Conservation (phyloP, 2,113 vertebrate genomes). For the Syngnathoides biaculeatus region DNA sequence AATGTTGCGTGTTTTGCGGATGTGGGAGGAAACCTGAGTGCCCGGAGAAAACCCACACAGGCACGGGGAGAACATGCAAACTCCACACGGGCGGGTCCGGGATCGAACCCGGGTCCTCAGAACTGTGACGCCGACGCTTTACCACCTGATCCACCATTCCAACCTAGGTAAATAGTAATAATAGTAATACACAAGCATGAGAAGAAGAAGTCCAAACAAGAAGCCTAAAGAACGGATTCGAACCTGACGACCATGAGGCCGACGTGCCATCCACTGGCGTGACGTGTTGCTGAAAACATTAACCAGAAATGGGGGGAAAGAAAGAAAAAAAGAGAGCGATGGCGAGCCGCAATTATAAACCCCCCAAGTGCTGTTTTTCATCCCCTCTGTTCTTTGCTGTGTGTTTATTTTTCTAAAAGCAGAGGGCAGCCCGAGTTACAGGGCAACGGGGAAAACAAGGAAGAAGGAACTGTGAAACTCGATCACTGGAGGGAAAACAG, state of each 20-base stretch:
- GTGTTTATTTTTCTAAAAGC: constrained; percentile 4
- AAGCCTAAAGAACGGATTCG: not conserved
- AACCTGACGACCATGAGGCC: not conserved
- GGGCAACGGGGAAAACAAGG: not conserved
- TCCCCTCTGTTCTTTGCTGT: constrained; percentile 1
- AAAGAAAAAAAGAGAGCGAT: not conserved
- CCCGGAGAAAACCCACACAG: too few relatives aligned
- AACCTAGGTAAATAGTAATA: too few relatives aligned
- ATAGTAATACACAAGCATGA: not conserved
- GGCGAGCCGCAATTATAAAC: not conserved
- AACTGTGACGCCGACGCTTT: too few relatives aligned
- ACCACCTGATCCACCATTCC: too few relatives aligned
- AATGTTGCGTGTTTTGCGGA: too few relatives aligned
- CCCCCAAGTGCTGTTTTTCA: constrained; percentile 17
- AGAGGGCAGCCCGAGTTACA: not conserved
- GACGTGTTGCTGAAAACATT: not conserved
- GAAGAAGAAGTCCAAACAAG: not conserved
- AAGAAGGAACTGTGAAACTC: constrained; percentile 3
- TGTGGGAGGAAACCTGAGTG: too few relatives aligned
- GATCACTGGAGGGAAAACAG: constrained; percentile 5
- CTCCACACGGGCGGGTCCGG: too few relatives aligned
- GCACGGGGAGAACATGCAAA: too few relatives aligned
- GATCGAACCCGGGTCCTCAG: too few relatives aligned
- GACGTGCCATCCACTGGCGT: not conserved
- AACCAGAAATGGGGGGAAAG: not conserved